A percentile compares a stretch with the other conserved stretches of the same genome.
These are phyloP conservation scores for Drosophila bocki DNA, from an alignment of 1,140 invertebrate genomes.

Conservation along the genomic window DNA sequence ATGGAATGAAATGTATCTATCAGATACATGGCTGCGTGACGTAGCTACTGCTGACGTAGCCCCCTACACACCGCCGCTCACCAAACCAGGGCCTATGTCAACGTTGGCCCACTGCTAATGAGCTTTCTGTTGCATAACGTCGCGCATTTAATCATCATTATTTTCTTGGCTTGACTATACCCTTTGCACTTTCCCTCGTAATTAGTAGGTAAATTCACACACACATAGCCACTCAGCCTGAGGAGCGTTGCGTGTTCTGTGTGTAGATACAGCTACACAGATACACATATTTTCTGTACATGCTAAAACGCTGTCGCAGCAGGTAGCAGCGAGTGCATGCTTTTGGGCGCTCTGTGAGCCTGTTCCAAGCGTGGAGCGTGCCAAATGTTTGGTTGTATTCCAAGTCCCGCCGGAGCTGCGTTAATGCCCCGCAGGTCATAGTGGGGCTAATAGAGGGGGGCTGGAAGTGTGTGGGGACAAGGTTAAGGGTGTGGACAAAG, in stretches of 20 bases:
- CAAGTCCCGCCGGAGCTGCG: slow-evolving; percentile 35
- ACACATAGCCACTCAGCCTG: neutral
- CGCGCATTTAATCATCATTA: slow-evolving; percentile 26
- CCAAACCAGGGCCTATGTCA: slow-evolving; percentile 38
- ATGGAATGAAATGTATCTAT: slow-evolving; percentile 46
- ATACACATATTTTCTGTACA: slow-evolving; percentile 31
- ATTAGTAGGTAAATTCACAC: slow-evolving; percentile 24
- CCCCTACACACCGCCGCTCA: neutral
- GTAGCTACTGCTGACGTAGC: slow-evolving; percentile 64
- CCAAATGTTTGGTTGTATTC: slow-evolving; percentile 80
- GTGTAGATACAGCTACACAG: slow-evolving; percentile 33
- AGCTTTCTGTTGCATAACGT: slow-evolving; percentile 65
- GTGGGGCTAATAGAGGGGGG: neutral
- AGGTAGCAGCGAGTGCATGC: slow-evolving; percentile 58
- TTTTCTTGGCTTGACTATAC: slow-evolving; percentile 25
- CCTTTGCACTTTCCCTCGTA: slow-evolving; percentile 23
- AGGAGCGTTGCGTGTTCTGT: slow-evolving; percentile 59
- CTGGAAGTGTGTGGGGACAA: slow-evolving; percentile 1
- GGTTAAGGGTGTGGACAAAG: slow-evolving; percentile 24
- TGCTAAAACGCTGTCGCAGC: slow-evolving; percentile 26
- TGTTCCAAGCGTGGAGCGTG: slow-evolving; percentile 67
- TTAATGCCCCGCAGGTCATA: slow-evolving; percentile 1
- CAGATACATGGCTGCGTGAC: slow-evolving; percentile 53
- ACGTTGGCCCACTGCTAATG: slow-evolving; percentile 47
- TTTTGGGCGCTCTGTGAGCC: slow-evolving; percentile 79